Conservation (phyloP, 2,113 vertebrate genomes). For the Apteryx owenii region DNA sequence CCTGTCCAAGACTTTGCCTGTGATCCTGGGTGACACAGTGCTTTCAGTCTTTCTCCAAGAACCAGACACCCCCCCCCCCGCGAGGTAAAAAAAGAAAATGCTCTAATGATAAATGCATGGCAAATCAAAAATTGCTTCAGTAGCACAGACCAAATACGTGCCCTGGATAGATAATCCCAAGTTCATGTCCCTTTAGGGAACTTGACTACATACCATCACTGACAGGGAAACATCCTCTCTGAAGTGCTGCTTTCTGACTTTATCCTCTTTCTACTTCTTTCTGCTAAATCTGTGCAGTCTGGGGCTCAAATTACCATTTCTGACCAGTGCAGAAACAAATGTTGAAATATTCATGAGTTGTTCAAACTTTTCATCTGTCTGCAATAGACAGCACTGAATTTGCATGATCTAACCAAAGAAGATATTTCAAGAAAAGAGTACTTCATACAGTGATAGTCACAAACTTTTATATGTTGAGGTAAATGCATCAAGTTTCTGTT, state of each 20-base stretch:
- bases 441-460: neutral
- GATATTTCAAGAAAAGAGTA: neutral
- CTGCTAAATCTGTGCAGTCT: neutral
- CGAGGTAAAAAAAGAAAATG: neutral
- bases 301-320: slow-evolving; percentile 49
- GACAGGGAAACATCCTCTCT: neutral
- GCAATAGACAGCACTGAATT: slow-evolving; percentile 35
- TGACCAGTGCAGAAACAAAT: slow-evolving; percentile 55
- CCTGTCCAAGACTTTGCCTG: neutral
- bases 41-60: neutral
- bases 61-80: too few relatives aligned
- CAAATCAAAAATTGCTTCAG: neutral
- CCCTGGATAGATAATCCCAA: neutral
- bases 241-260: neutral
- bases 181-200: neutral
- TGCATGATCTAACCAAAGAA: slow-evolving; percentile 5
- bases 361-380: slow-evolving; percentile 15
- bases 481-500: slow-evolving; percentile 2
- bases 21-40: neutral
- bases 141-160: neutral
- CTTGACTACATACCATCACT: neutral
- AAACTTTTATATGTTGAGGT: neutral
- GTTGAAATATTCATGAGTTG: slow-evolving; percentile 62
- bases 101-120: neutral
- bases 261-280: neutral